These are phyloP conservation scores for Phasia obesa DNA, from an alignment of 2,888 invertebrate species.

Conservation along the genomic window DNA sequence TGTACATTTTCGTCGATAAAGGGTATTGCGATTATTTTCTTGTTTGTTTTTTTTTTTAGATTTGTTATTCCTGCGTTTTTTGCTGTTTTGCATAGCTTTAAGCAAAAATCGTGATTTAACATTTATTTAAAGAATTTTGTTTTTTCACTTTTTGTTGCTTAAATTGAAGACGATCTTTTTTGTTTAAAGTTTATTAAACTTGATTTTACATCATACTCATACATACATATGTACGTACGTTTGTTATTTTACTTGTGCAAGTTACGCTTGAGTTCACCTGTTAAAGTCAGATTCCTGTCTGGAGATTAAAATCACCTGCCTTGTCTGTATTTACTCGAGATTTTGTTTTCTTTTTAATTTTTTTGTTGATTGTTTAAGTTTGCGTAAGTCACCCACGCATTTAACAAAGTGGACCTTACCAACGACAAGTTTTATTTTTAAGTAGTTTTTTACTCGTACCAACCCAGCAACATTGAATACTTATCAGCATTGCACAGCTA, in stretches of 20 bases:
- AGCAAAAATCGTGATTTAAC: slow-evolving; percentile 73
- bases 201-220: slow-evolving; percentile 37
- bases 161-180: slow-evolving; percentile 63
- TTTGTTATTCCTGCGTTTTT: slow-evolving; percentile 18
- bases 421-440: slow-evolving; percentile 56
- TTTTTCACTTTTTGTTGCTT: slow-evolving; percentile 34
- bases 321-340: slow-evolving; percentile 47
- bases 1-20: slow-evolving; percentile 24
- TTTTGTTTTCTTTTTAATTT: not conserved
- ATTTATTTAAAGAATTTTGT: slow-evolving; percentile 63
- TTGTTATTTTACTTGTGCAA: slow-evolving; percentile 41
- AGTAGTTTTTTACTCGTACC: slow-evolving; percentile 52
- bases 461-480: slow-evolving; percentile 23
- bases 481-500: slow-evolving; percentile 24
- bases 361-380: slow-evolving; percentile 38
- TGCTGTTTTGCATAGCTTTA: slow-evolving; percentile 72
- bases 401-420: slow-evolving; percentile 39
- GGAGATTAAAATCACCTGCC: slow-evolving; percentile 82
- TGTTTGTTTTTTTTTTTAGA: slow-evolving; percentile 7
- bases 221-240: not conserved
- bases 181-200: slow-evolving; percentile 65
- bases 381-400: slow-evolving; percentile 72
- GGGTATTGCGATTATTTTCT: slow-evolving; percentile 49
- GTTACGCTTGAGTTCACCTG: slow-evolving; percentile 77
- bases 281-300: slow-evolving; percentile 81